phyloP scores from a whole-genome alignment of 2,888 invertebrate genomes.

The Tinea semifulvella region DNA sequence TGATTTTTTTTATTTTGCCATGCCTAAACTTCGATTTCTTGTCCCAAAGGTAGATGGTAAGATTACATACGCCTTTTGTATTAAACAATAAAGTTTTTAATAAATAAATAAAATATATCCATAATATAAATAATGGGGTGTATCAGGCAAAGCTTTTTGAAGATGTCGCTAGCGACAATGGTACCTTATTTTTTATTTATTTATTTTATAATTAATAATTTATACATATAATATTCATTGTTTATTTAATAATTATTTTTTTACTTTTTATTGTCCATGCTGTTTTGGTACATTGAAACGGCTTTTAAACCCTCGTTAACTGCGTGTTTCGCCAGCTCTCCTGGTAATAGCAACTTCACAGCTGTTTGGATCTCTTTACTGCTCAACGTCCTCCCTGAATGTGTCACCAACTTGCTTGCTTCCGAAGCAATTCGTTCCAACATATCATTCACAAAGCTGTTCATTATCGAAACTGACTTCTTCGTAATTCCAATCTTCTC shows the following conservation, averaged over 20 bases:
- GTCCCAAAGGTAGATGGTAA: too few relatives aligned
- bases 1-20: too few relatives aligned
- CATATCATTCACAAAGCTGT: conserved; percentile 78
- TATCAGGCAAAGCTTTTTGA: too few relatives aligned
- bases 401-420: conserved; percentile 69
- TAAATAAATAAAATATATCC: too few relatives aligned
- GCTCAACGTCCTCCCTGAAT: conserved; percentile 71
- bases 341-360: conserved; percentile 72
- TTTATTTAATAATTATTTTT: too few relatives aligned
- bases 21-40: too few relatives aligned
- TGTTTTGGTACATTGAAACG: conserved; percentile 36
- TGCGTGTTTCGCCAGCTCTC: conserved; percentile 77
- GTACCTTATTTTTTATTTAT: too few relatives aligned
- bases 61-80: too few relatives aligned
- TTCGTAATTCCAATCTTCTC: conserved; percentile 72
- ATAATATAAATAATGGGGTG: too few relatives aligned
- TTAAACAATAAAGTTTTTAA: too few relatives aligned
- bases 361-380: conserved; percentile 76
- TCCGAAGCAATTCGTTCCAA: conserved; percentile 76
- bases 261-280: conserved; percentile 21
- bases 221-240: background rate
- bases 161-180: too few relatives aligned
- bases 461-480: conserved; percentile 78
- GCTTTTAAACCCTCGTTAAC: conserved; percentile 74
- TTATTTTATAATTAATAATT: too few relatives aligned